Conservation (phyloP, 2,113 vertebrate species). For the Noctilio leporinus region DNA sequence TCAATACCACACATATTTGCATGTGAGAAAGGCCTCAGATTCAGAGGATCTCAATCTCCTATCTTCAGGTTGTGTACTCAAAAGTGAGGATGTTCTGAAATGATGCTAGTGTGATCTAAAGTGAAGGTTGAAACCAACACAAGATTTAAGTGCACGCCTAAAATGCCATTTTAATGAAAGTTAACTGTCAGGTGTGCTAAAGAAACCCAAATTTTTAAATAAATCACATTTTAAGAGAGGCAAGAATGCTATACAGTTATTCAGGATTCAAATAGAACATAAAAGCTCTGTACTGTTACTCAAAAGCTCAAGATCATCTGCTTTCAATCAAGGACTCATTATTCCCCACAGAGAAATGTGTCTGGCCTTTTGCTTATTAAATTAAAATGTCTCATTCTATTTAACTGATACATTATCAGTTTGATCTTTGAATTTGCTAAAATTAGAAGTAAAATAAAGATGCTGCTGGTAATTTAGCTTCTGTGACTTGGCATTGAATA, state of each 20-base stretch:
- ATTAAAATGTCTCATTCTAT: constrained; percentile 29
- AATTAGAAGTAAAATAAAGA: constrained; percentile 56
- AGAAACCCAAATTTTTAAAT: background rate
- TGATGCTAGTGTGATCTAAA: background rate
- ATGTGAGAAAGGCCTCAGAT: background rate
- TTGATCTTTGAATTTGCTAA: constrained; percentile 36
- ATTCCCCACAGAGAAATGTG: background rate
- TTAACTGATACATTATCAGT: background rate
- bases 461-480: constrained; percentile 43
- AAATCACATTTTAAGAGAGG: background rate
- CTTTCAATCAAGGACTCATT: background rate
- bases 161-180: background rate
- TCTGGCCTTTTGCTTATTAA: background rate
- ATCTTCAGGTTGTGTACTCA: background rate
- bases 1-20: background rate
- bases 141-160: background rate
- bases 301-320: background rate
- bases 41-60: background rate
- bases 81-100: background rate
- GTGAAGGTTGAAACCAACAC: background rate
- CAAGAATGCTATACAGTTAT: background rate
- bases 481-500: constrained; percentile 59
- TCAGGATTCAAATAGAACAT: background rate
- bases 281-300: background rate
- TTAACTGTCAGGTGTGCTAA: background rate